A percentile compares a stretch with the other conserved stretches of the same genome.
Evolutionary conservation across 2,888 invertebrate species (phyloP).

Genomic region (Diadegma fenestrale): DNA sequence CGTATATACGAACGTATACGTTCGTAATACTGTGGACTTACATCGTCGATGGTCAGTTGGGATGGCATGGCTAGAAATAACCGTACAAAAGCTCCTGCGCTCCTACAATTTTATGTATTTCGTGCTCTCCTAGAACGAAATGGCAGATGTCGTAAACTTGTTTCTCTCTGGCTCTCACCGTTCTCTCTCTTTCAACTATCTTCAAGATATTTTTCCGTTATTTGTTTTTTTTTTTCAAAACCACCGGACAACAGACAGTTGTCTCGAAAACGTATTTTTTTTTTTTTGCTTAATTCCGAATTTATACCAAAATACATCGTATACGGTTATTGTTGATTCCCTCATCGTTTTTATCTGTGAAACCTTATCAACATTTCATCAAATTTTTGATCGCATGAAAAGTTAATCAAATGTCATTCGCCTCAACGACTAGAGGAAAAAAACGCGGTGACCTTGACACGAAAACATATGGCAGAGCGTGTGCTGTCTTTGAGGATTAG

Average conservation of each 20-base stretch:
- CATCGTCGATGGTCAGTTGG: constrained; percentile 75
- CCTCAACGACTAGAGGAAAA: neutral
- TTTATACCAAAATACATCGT: neutral
- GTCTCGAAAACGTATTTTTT: constrained; percentile 19
- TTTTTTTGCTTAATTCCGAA: neutral
- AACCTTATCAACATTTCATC: neutral
- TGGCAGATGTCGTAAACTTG: constrained; percentile 29
- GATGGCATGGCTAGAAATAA: constrained; percentile 72
- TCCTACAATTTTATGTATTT: constrained; percentile 17
- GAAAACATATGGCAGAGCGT: neutral
- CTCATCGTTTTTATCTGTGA: neutral
- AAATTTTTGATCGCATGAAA: neutral
- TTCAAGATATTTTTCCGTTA: constrained; percentile 30
- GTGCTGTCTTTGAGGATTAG: neutral
- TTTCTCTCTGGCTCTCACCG: neutral
- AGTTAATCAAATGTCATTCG: neutral
- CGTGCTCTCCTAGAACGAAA: neutral
- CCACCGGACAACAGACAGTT: constrained; percentile 54
- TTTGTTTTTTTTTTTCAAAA: constrained; percentile 39
- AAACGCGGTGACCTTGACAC: neutral
- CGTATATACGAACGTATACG: neutral
- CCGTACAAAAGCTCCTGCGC: constrained; percentile 5
- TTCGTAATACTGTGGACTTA: constrained; percentile 69
- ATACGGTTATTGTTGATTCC: neutral
- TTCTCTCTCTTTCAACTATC: constrained; percentile 12